phyloP scores from a whole-genome alignment of 2,797 vertebrate species.

The Pipistrellus kuhlii region DNA sequence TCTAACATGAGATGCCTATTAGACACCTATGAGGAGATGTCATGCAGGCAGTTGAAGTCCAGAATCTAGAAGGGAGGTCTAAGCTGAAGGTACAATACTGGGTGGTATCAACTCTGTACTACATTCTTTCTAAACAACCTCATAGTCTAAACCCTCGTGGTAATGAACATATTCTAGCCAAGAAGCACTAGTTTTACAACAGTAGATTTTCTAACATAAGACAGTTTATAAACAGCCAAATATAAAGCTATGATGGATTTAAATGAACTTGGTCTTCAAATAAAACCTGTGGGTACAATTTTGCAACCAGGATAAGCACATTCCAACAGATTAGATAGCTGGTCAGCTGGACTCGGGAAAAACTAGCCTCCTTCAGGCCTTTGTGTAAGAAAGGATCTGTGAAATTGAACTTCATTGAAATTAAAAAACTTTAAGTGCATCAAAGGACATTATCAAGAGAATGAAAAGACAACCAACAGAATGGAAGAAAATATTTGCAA shows the following conservation, averaged over 20 bases:
- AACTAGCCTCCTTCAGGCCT: neutral
- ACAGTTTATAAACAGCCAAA: neutral
- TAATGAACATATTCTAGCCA: neutral
- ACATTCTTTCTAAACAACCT: neutral
- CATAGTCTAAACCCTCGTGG: neutral
- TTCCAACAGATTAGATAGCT: neutral
- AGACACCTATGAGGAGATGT: neutral
- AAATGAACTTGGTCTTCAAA: conserved; percentile 24
- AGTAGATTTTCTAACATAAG: conserved; percentile 8
- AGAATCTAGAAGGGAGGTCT: conserved; percentile 16
- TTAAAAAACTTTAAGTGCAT: neutral
- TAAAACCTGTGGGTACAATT: neutral
- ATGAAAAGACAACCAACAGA: conserved; percentile 9
- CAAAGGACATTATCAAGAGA: conserved; percentile 28
- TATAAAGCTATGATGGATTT: conserved; percentile 13
- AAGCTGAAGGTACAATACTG: neutral
- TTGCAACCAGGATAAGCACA: neutral
- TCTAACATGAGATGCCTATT: conserved; percentile 11
- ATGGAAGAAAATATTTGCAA: conserved; percentile 33
- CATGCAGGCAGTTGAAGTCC: neutral
- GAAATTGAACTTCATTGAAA: neutral
- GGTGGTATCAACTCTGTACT: neutral
- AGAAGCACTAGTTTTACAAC: neutral
- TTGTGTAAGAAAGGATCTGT: neutral
- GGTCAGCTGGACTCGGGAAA: neutral